Percentiles rank a stretch among this genome's conserved stretches.
phyloP scores from a whole-genome alignment of 2,888 invertebrate species.

The Hylaea fasciaria region DNA sequence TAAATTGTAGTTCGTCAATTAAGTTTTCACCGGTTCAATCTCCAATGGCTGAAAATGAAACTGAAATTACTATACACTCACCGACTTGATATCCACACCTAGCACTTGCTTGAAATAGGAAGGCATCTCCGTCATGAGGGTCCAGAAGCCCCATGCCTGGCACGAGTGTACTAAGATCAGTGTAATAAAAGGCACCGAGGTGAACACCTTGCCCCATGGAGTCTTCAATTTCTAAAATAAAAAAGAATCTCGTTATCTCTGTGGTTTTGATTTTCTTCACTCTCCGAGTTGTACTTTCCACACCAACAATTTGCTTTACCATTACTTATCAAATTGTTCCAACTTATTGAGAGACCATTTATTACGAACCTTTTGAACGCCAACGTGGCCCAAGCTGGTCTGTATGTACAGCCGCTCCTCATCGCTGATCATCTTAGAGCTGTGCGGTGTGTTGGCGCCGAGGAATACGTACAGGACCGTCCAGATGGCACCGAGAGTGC shows the following conservation, averaged over 20 bases:
- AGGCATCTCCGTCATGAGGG: constrained; percentile 87
- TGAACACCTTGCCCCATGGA: constrained; percentile 84
- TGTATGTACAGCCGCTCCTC: constrained; percentile 88
- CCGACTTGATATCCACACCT: constrained; percentile 77
- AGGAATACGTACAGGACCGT: constrained; percentile 82
- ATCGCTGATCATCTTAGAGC: constrained; percentile 79
- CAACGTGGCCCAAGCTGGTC: constrained; percentile 59
- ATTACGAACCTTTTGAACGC: constrained; percentile 49
- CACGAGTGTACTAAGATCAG: constrained; percentile 78
- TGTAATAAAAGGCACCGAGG: constrained; percentile 79
- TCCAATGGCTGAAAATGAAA: too few species aligned
- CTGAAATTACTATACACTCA: constrained; percentile 25
- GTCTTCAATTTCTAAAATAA: constrained; percentile 56
- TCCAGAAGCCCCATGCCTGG: constrained; percentile 89
- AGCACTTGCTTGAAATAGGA: constrained; percentile 86
- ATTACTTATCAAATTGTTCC: too few species aligned
- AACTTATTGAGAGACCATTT: too few species aligned
- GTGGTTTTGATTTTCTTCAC: too few species aligned
- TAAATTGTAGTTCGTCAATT: too few species aligned
- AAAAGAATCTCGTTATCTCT: too few species aligned
- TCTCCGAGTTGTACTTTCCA: too few species aligned
- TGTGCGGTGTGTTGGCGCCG: constrained; percentile 86
- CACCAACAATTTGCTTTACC: too few species aligned
- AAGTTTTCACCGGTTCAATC: too few species aligned
- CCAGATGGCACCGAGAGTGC: constrained; percentile 85